phyloP scores from a whole-genome alignment of 2,797 vertebrate species.

The Melopsittacus undulatus region DNA sequence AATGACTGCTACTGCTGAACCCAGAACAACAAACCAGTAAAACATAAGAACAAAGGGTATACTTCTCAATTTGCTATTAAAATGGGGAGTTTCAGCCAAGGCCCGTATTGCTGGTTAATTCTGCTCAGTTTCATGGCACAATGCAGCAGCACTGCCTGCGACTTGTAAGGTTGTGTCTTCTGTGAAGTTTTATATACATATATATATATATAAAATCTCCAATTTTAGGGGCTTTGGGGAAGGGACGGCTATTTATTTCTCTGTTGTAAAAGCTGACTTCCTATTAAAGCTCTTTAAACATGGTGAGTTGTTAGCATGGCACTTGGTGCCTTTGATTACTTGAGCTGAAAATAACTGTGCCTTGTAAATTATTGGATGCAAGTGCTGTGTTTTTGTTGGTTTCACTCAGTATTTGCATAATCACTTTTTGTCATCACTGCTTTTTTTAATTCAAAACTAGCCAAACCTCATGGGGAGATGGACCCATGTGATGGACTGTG shows the following conservation, averaged over 20 bases:
- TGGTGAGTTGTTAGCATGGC: neutral
- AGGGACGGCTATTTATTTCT: neutral
- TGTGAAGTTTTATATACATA: too few species aligned
- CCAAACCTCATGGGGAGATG: rapidly evolving
- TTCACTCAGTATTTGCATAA: neutral
- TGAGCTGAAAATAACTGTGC: neutral
- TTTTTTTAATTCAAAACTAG: neutral
- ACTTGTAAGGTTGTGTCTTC: too few species aligned
- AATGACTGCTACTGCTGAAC: too few species aligned
- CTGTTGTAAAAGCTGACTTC: neutral
- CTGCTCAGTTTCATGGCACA: too few species aligned
- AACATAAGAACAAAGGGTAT: too few species aligned
- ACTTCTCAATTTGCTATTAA: too few species aligned
- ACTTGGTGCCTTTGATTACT: neutral
- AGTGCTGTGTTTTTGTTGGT: neutral
- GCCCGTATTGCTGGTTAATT: too few species aligned
- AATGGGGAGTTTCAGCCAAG: too few species aligned
- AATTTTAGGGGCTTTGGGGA: neutral
- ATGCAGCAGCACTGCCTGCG: too few species aligned
- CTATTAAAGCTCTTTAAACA: neutral
- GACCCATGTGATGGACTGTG: neutral
- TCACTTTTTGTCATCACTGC: neutral
- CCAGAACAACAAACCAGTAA: too few species aligned
- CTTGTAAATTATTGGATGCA: neutral
- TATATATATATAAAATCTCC: neutral